phyloP scores from a whole-genome alignment of 2,797 vertebrate species.

The Muraenolepis orangiensis region DNA sequence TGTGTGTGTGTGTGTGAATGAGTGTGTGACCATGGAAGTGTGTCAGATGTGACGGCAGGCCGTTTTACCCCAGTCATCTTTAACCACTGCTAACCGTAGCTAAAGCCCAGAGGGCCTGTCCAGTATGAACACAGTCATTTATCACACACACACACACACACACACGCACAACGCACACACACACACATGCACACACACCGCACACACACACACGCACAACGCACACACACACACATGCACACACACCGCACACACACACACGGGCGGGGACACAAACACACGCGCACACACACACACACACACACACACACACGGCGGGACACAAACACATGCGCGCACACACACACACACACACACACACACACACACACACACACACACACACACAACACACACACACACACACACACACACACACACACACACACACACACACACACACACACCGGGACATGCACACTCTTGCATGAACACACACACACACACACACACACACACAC shows the following conservation, averaged over 20 bases:
- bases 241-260: slow-evolving; percentile 15
- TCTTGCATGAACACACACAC: too few species aligned
- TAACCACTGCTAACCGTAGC: slow-evolving; percentile 71
- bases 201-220: slow-evolving; percentile 24
- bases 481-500: too few species aligned
- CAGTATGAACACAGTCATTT: slow-evolving; percentile 58
- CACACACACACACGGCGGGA: slow-evolving; percentile 1
- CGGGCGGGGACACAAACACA: neutral
- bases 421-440: too few species aligned
- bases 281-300: neutral
- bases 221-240: slow-evolving; percentile 30
- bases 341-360: slow-evolving; percentile 4
- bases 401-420: too few species aligned
- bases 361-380: slow-evolving; percentile 1
- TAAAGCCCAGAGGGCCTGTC: slow-evolving; percentile 62
- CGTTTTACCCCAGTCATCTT: slow-evolving; percentile 69
- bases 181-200: slow-evolving; percentile 20
- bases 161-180: neutral
- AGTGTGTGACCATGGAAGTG: neutral
- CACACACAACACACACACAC: too few species aligned
- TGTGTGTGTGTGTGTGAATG: neutral
- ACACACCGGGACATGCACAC: too few species aligned
- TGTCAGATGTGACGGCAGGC: slow-evolving; percentile 51
- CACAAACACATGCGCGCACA: neutral
- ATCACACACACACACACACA: slow-evolving; percentile 41